phyloP scores from a whole-genome alignment of 2,113 vertebrate genomes.

The Anser cygnoides region DNA sequence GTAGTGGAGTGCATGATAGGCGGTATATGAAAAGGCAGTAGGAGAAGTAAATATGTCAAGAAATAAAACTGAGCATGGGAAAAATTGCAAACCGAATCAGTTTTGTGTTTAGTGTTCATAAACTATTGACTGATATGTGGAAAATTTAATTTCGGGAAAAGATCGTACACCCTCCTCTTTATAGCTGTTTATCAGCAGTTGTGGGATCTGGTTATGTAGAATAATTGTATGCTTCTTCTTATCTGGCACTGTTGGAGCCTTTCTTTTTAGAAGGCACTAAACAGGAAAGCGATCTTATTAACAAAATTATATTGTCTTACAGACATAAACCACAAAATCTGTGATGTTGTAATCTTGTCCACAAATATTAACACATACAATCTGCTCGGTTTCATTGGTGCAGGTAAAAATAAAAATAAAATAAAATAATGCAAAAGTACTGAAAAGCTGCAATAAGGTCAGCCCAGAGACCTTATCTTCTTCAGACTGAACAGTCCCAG shows the following conservation, averaged over 20 bases:
- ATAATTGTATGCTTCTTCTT: background rate
- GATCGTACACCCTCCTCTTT: background rate
- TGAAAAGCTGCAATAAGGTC: too few species aligned
- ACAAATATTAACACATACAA: background rate
- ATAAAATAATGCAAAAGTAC: too few species aligned
- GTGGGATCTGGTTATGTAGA: background rate
- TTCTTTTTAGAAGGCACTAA: background rate
- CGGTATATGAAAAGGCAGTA: background rate
- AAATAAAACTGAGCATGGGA: background rate
- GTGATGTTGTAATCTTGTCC: background rate
- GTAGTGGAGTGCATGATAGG: background rate
- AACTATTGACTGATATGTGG: background rate
- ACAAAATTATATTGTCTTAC: background rate
- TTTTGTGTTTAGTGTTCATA: background rate
- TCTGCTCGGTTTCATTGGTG: background rate
- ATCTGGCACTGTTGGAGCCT: background rate
- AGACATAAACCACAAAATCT: background rate
- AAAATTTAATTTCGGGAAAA: background rate
- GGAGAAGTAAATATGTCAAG: background rate
- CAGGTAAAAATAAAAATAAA: too few species aligned
- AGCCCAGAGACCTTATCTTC: too few species aligned
- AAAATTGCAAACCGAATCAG: background rate
- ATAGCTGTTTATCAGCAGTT: background rate
- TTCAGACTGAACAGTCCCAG: too few species aligned
- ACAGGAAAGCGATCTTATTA: background rate